Base-by-base conservation (phyloP, 2,113 vertebrate species). In the Myocastor coypus region DNA sequence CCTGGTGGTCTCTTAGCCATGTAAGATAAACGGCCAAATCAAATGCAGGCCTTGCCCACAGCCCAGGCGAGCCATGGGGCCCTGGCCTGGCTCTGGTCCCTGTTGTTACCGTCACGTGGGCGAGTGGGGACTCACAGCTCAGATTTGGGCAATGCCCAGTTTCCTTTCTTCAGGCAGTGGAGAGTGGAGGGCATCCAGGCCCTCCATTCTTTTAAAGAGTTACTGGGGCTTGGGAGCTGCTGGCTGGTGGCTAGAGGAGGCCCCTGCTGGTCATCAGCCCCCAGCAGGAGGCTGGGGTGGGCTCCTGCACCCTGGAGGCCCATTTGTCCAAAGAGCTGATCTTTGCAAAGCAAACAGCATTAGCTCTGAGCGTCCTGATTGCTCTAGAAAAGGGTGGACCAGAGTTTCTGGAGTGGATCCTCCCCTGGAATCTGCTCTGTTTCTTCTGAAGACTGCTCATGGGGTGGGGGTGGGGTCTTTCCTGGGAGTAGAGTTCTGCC, bases 1-100 rank as follows among this genome's bases (percentile, higher is more conserved):
- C 98, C 98, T 98, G 98, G 98, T 99, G 98, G 98, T 99, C 99
- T 99, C 97, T 98, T 98, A 98, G 98, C 99, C 98, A 96, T 98
- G 98, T 97, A 98, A 98, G 97, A 98, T 98, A 99, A 98, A 98
- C 46, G 98, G 97, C 98, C 98, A 99, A 99, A 99, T 99, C 98
- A 98, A 99, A 99, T 91, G 97, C 98, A 99, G 98, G 98, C 98
- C 97, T 98, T 98, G 98, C 97, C 96, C 97, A 98, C 97, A 98
- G 98, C 57, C 1, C 1, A 20, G 84, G 4, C 97, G 2, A 84
- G 73, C 85, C 94, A 98, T 97, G 98, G 98, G 87, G 59, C 95
- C 97, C 52, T 0, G 66, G 94, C 64, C 96, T 96, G 96, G 93
- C 97, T 95, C 96, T 91, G 81, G 96, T 95, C 97, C 89, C 90